These are phyloP conservation scores for Panopea generosa DNA, from an alignment of 2,888 invertebrate species.

Conservation along the genomic window DNA sequence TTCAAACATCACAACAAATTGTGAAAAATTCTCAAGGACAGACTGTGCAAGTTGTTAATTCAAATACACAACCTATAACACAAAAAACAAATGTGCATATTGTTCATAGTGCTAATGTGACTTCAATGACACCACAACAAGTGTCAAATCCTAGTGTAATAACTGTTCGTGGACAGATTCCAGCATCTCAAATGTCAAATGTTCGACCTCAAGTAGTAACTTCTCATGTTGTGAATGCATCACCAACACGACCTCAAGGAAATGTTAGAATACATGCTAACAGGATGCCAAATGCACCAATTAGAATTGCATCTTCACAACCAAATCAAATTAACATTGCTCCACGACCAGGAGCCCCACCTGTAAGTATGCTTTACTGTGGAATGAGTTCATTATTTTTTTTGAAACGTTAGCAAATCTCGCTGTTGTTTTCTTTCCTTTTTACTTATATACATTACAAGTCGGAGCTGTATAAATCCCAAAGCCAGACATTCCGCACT, in stretches of 20 bases:
- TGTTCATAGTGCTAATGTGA: slow-evolving; percentile 66
- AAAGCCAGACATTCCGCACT: no score
- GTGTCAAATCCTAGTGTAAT: slow-evolving; percentile 74
- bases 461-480: no score
- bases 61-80: slow-evolving; percentile 52
- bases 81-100: slow-evolving; percentile 73
- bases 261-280: slow-evolving; percentile 57
- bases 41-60: slow-evolving; percentile 19
- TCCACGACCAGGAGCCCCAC: slow-evolving; percentile 74
- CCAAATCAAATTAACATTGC: slow-evolving; percentile 78
- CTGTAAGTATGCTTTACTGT: slow-evolving; percentile 58
- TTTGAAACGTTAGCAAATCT: no score
- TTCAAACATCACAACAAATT: slow-evolving; percentile 39
- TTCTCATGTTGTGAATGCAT: slow-evolving; percentile 64
- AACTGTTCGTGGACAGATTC: slow-evolving; percentile 74
- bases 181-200: slow-evolving; percentile 69
- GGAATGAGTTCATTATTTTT: no score
- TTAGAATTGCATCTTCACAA: slow-evolving; percentile 67
- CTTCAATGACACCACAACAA: slow-evolving; percentile 59
- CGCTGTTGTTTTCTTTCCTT: no score
- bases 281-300: slow-evolving; percentile 64
- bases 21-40: slow-evolving; percentile 29
- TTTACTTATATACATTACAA: no score
- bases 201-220: slow-evolving; percentile 75
- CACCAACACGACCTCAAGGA: slow-evolving; percentile 62